Base-by-base conservation (phyloP, 2,113 vertebrate genomes). In the Mirounga angustirostris region DNA sequence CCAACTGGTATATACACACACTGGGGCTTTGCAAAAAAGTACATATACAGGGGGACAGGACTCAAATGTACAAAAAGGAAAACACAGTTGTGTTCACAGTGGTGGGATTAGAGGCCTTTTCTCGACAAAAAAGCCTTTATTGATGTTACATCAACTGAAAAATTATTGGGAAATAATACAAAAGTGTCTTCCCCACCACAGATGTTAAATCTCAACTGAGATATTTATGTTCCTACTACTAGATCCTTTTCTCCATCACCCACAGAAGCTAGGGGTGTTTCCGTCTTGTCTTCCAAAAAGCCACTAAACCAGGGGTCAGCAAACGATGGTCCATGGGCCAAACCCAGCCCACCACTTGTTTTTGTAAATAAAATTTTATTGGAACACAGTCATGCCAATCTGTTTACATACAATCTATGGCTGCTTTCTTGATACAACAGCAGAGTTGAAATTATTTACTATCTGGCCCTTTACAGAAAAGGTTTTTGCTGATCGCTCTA, bases 331-430 rank as follows among this genome's bases (percentile, higher is more conserved):
- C 58, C 28, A 21, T 9, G 50, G 59, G 26, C 74, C 50, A 94
- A 94, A 84, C 69, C 74, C 26, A 40, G 59, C 36, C 65, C 65
- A 65, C 7, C 43, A 16, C 22, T 93, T 76, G 43, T 46, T 89
- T 87, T 28, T 52, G 16, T 76, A 95, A 96, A 80, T 81, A 85
- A 85, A 61, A 52, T 54, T 83, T 92, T 52, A 92, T 0, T 58
- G 80, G 59, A 63, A 65, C 52, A 89, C 8, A 58, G 80, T 26
- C 87, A 78, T 0, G 4, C 2, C 30, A n/a, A n/a, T 69, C 63
- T 86, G 36, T 26, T 76, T 52, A 74, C 11, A 26, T 74, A 67
- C 14, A 36, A 30, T 43, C 56, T 74, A 50, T 13, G 50, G n/a
- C 43, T 56, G 73, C 40, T 73, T 86, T 63, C 71, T 13, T n/a